Percentiles rank a stretch among this genome's conserved stretches.
Conservation (phyloP, 1,140 invertebrate genomes). For the Psix sp. region DNA sequence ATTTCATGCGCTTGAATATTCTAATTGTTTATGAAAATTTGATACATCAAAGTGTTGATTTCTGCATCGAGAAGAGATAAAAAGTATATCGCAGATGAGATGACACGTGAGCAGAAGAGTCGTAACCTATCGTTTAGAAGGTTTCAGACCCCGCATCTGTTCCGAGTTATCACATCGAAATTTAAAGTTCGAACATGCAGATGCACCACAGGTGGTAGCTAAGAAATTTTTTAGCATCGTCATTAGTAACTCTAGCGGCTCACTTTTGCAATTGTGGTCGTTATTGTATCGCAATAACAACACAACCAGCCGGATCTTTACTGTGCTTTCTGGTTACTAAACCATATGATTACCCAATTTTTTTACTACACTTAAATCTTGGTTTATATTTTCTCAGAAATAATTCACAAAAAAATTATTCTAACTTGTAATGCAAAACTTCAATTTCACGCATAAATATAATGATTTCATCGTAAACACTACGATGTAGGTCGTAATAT, state of each 20-base stretch:
- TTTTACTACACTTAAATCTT: too few species aligned
- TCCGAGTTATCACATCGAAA: slow-evolving; percentile 50
- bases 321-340: not conserved
- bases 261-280: slow-evolving; percentile 18
- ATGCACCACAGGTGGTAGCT: slow-evolving; percentile 59
- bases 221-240: slow-evolving; percentile 23
- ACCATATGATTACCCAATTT: too few species aligned
- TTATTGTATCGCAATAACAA: not conserved
- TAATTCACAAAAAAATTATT: too few species aligned
- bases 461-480: too few species aligned
- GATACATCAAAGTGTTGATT: slow-evolving; percentile 14
- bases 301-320: not conserved
- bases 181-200: slow-evolving; percentile 48
- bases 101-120: slow-evolving; percentile 32
- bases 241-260: slow-evolving; percentile 15
- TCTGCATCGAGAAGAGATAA: slow-evolving; percentile 24
- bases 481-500: too few species aligned
- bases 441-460: too few species aligned
- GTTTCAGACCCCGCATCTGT: slow-evolving; percentile 64
- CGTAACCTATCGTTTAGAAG: slow-evolving; percentile 29
- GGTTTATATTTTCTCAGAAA: too few species aligned
- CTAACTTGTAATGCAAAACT: too few species aligned
- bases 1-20: too few species aligned
- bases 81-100: slow-evolving; percentile 24
- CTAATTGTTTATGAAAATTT: too few species aligned